Evolutionary conservation across 53 echinoderm and acorn worm genomes (phyloP), one percentile per base, ranked within the genome.

Genomic region (Pentamera pediparva): DNA sequence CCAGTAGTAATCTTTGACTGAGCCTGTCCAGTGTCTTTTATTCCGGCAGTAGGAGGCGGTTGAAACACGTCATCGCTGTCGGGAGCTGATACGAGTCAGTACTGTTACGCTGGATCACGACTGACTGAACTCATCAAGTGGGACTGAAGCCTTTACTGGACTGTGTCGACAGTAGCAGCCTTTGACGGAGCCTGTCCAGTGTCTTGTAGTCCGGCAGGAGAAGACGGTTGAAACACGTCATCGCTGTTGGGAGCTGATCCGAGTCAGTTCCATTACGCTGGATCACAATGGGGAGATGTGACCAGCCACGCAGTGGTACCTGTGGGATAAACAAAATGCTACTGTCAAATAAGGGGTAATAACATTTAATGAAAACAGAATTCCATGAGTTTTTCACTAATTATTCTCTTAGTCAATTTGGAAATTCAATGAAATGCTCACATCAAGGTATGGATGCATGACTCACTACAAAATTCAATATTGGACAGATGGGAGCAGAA

Each of bases 21-120:
- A 98, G 81, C 21, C 64, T 69, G 18, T 74, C 78, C 43, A 76
- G 73, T 17, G 76, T 86, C 12, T 35, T 65, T 78, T 98, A 98
- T 29, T 82, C 83, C 11, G 98, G 92, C 5, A 98, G 81, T 31
- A 98, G 79, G 1, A 98, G 72, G 9, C 92, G 86, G 64, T 98
- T 98, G 67, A 98, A 98, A 77, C 98, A 98, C 9, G 98, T 98
- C 91, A 92, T 91, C 71, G 98, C 91, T 3, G 92, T 98, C 35
- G 98, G 98, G 2, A 98, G 82, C 21, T 91, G 88, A 60, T 92
- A 89, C 0, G 91, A 91, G 60, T 95, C 88, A 3, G 82, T 84
- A 24, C 96, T 91, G 39, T 95, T 91, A 4, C 91, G 75, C 54
- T 95, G 96, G 50, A 95, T 88, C 12, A 95, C 91, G 15, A 95